Evolutionary conservation across 2,113 vertebrate genomes (phyloP).

Genomic region (Gambusia affinis): DNA sequence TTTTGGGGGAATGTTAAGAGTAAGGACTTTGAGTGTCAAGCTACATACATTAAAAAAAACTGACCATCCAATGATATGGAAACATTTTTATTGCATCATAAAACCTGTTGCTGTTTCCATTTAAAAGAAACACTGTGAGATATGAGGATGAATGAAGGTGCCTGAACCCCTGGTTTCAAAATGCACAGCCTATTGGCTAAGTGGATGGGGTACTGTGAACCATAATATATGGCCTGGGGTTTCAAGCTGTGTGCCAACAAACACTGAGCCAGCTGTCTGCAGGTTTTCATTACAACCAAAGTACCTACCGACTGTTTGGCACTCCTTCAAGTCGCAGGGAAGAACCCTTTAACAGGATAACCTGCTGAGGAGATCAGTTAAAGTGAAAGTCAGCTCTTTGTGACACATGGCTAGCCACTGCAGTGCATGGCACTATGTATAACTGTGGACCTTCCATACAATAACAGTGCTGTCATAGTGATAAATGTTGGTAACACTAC

Average conservation of each 20-base stretch:
- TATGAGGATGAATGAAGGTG: conserved; percentile 27
- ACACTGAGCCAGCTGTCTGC: background rate
- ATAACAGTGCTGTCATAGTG: conserved; percentile 30
- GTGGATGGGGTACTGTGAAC: conserved; percentile 1
- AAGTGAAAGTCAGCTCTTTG: conserved; percentile 16
- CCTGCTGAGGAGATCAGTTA: conserved; percentile 11
- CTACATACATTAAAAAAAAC: conserved; percentile 49
- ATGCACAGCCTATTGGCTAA: conserved; percentile 4
- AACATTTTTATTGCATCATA: conserved; percentile 39
- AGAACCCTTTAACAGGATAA: conserved; percentile 9
- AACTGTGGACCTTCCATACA: conserved; percentile 24
- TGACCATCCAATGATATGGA: conserved; percentile 52
- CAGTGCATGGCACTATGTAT: background rate
- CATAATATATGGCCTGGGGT: background rate
- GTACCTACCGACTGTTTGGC: background rate
- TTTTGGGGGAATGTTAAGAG: no score
- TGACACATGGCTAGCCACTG: background rate
- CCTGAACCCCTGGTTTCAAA: conserved; percentile 13
- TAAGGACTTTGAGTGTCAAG: background rate
- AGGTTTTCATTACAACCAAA: conserved; percentile 7
- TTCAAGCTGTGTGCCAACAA: background rate
- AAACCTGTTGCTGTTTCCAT: conserved; percentile 44
- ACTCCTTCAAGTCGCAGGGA: background rate
- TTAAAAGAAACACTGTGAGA: conserved; percentile 35
- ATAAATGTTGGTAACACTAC: conserved; percentile 34